Conservation (phyloP, 2,888 invertebrate genomes). For the Dugesia japonica region DNA sequence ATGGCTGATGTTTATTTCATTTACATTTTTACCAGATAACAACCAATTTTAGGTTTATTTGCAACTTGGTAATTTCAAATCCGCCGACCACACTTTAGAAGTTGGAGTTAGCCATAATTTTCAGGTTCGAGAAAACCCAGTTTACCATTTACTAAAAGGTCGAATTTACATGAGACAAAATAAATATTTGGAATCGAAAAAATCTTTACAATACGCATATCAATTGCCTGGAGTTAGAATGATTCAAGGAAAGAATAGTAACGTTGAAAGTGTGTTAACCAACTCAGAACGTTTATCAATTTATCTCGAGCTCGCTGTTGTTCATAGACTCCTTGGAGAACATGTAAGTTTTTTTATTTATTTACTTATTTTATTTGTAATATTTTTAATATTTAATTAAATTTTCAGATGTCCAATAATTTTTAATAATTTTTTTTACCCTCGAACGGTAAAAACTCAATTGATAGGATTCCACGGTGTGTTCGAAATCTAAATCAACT, state of each 20-base stretch:
- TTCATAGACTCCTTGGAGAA: constrained; percentile 58
- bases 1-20: constrained; percentile 53
- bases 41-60: constrained; percentile 54
- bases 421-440: no score
- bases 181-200: constrained; percentile 51
- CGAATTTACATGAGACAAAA: constrained; percentile 63
- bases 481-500: no score
- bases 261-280: neutral
- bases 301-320: constrained; percentile 68
- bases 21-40: neutral
- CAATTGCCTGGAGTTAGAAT: constrained; percentile 54
- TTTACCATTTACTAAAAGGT: constrained; percentile 72
- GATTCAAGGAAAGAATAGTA: constrained; percentile 29
- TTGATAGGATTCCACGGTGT: no score
- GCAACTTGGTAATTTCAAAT: constrained; percentile 53
- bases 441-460: no score
- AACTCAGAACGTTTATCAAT: constrained; percentile 67
- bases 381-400: no score
- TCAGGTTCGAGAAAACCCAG: constrained; percentile 69
- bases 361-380: no score
- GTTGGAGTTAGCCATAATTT: constrained; percentile 78
- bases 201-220: constrained; percentile 62
- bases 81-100: constrained; percentile 71
- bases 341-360: constrained; percentile 45
- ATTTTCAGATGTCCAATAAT: no score